phyloP scores from a whole-genome alignment of 2,797 vertebrate species.

The Muraenolepis orangiensis region DNA sequence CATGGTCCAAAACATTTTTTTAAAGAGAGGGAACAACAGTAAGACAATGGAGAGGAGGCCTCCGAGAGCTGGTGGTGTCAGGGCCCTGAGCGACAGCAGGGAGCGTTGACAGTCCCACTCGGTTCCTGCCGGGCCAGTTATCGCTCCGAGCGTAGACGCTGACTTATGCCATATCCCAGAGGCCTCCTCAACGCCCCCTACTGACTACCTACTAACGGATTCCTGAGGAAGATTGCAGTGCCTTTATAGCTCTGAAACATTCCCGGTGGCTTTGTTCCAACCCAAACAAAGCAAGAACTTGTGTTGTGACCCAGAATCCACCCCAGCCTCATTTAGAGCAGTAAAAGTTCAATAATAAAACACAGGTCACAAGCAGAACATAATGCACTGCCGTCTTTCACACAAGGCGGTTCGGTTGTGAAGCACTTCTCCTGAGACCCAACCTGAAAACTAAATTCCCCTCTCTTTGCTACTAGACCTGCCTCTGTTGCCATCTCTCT shows the following conservation, averaged over 20 bases:
- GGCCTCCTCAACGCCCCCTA: conserved; percentile 1
- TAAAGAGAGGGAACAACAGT: background rate
- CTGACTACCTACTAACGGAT: conserved; percentile 6
- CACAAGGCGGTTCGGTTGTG: background rate
- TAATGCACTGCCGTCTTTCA: background rate
- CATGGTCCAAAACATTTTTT: background rate
- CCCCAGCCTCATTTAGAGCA: background rate
- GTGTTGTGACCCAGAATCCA: background rate
- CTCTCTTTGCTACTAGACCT: background rate
- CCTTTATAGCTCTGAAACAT: conserved; percentile 7
- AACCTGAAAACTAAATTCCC: background rate
- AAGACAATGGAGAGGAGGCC: conserved; percentile 30
- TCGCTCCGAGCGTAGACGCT: conserved; percentile 4
- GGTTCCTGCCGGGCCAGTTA: conserved; percentile 22
- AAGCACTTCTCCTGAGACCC: background rate
- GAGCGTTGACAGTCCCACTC: background rate
- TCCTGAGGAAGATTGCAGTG: background rate
- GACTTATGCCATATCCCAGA: background rate
- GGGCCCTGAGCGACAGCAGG: conserved; percentile 33
- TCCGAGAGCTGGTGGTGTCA: conserved; percentile 20
- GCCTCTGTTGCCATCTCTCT: background rate
- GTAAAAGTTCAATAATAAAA: background rate
- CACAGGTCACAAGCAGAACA: background rate
- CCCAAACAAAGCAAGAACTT: background rate
- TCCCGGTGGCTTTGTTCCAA: conserved; percentile 4